phyloP scores from a whole-genome alignment of 2,888 invertebrate genomes.

The Marronus borbonicus region DNA sequence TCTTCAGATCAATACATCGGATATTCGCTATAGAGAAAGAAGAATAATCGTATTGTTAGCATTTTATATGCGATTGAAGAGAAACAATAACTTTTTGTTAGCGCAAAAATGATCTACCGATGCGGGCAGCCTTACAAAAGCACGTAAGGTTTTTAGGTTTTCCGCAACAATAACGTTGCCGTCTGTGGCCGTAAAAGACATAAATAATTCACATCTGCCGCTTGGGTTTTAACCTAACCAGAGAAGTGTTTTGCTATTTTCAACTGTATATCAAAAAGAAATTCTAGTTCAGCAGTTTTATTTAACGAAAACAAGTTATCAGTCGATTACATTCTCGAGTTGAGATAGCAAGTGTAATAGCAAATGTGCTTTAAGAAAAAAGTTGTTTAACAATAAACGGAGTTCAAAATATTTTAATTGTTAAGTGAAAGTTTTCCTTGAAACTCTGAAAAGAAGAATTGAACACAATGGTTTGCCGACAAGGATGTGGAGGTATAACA shows the following conservation, averaged over 20 bases:
- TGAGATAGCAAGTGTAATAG: too few species aligned
- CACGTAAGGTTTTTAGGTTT: constrained; percentile 11
- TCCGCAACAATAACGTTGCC: constrained; percentile 20
- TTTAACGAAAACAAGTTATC: too few species aligned
- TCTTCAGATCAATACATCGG: neutral
- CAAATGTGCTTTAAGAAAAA: neutral
- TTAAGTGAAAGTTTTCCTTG: too few species aligned
- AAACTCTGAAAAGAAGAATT: too few species aligned
- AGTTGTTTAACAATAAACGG: too few species aligned
- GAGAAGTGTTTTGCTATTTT: neutral
- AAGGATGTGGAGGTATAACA: too few species aligned
- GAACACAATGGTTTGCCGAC: too few species aligned
- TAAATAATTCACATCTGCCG: constrained; percentile 16
- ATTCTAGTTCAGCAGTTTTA: too few species aligned
- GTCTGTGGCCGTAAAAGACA: constrained; percentile 2
- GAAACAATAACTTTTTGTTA: constrained; percentile 17
- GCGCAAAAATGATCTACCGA: neutral
- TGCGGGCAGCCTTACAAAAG: neutral
- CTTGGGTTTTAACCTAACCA: neutral
- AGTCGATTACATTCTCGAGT: too few species aligned
- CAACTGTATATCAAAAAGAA: too few species aligned
- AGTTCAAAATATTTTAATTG: too few species aligned
- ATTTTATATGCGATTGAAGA: constrained; percentile 1
- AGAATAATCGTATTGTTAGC: neutral
- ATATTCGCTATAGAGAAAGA: neutral